Percentiles rank a stretch among this genome's conserved stretches.
phyloP scores from a whole-genome alignment of 1,140 invertebrate species.

The Phymastichus coffea region DNA sequence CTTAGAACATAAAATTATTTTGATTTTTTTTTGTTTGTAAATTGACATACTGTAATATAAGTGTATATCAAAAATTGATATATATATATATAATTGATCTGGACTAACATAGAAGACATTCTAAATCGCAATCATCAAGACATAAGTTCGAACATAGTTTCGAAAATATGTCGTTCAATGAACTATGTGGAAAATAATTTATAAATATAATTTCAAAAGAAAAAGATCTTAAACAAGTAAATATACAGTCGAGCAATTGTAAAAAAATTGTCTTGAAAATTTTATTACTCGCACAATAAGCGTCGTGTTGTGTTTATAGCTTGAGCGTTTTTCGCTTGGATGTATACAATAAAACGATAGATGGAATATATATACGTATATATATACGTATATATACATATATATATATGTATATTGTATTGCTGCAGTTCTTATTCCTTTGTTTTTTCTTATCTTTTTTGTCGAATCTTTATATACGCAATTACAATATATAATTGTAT shows the following conservation, averaged over 20 bases:
- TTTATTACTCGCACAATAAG: slow-evolving; percentile 29
- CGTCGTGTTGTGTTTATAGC: slow-evolving; percentile 8
- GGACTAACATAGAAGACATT: too few relatives aligned
- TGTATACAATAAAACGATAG: slow-evolving; percentile 12
- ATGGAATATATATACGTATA: slow-evolving; percentile 6
- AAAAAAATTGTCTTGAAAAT: slow-evolving; percentile 25
- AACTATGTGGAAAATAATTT: too few relatives aligned
- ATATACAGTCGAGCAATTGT: slow-evolving; percentile 18
- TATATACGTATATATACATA: too few relatives aligned
- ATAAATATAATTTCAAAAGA: too few relatives aligned
- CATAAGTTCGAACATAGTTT: too few relatives aligned
- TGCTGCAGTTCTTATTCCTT: too few relatives aligned
- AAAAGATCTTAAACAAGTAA: too few relatives aligned
- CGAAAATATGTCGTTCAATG: too few relatives aligned
- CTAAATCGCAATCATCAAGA: too few relatives aligned
- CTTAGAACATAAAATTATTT: slow-evolving; percentile 23
- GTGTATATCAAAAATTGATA: background rate
- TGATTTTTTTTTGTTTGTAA: slow-evolving; percentile 26
- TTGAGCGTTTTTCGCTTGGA: slow-evolving; percentile 10
- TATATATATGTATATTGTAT: background rate
- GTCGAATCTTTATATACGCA: slow-evolving; percentile 25
- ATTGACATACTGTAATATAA: slow-evolving; percentile 14
- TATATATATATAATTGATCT: background rate
- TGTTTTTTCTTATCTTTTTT: background rate
- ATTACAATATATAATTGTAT: slow-evolving; percentile 30